Conservation (phyloP, 2,113 vertebrate genomes). For the Megaleporinus macrocephalus region DNA sequence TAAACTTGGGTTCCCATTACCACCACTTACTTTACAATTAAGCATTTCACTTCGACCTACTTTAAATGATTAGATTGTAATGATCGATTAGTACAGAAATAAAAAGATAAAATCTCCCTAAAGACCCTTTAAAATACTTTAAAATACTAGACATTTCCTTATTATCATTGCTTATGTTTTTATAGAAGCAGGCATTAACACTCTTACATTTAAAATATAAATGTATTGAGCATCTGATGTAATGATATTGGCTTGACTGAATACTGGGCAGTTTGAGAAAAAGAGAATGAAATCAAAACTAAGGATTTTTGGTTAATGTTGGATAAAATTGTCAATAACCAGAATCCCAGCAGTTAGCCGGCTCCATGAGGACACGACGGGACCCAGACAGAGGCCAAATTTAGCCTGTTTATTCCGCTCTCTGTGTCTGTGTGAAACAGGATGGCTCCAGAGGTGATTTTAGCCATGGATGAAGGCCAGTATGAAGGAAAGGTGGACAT, state of each 20-base stretch:
- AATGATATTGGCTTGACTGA: neutral
- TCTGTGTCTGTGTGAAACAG: slow-evolving; percentile 66
- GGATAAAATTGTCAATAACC: neutral
- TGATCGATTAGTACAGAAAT: too few relatives aligned
- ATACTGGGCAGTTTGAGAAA: neutral
- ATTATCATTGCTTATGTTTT: too few relatives aligned
- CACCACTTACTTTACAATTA: too few relatives aligned
- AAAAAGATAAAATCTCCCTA: too few relatives aligned
- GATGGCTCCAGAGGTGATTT: slow-evolving; percentile 99
- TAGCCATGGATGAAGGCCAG: slow-evolving; percentile 98
- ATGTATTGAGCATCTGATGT: neutral
- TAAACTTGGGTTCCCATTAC: too few relatives aligned
- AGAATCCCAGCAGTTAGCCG: neutral
- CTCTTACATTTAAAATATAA: too few relatives aligned
- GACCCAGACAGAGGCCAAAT: neutral
- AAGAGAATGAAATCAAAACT: neutral
- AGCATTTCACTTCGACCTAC: too few relatives aligned
- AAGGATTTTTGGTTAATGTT: neutral
- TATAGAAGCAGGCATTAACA: too few relatives aligned
- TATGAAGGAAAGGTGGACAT: slow-evolving; percentile 98
- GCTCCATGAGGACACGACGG: neutral
- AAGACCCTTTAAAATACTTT: too few relatives aligned
- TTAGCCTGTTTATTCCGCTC: slow-evolving; percentile 17
- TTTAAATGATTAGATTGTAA: too few relatives aligned
- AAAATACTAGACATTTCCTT: too few relatives aligned